Percentiles rank a stretch among this genome's conserved stretches.
phyloP scores from a whole-genome alignment of 2,797 vertebrate species.

The Aulostomus chinensis region DNA sequence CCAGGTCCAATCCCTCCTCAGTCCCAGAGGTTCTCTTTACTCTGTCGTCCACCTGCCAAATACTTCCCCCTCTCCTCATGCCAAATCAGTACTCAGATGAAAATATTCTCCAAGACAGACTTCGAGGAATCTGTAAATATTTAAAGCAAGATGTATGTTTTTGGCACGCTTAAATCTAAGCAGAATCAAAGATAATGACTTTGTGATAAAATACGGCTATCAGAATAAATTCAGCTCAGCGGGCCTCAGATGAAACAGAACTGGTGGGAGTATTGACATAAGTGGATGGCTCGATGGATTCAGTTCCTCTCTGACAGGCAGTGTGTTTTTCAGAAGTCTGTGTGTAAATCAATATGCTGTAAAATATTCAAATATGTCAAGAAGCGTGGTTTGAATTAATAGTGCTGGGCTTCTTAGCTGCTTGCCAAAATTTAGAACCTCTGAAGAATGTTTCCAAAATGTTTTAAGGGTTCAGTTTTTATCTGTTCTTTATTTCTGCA shows the following conservation, averaged over 20 bases:
- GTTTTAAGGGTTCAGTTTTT: slow-evolving; percentile 28
- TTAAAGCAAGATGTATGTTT: slow-evolving; percentile 24
- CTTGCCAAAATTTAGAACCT: too few species aligned
- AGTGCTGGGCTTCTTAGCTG: background rate
- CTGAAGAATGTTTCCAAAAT: slow-evolving; percentile 15
- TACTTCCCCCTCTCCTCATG: background rate
- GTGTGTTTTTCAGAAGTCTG: slow-evolving; percentile 22
- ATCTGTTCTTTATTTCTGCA: slow-evolving; percentile 1
- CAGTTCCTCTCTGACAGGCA: slow-evolving; percentile 22
- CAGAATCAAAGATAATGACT: slow-evolving; percentile 6
- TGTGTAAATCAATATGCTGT: slow-evolving; percentile 34
- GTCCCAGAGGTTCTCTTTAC: slow-evolving; percentile 25
- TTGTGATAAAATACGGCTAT: slow-evolving; percentile 18
- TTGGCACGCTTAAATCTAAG: slow-evolving; percentile 23
- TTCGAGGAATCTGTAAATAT: slow-evolving; percentile 38
- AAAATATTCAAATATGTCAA: slow-evolving; percentile 37
- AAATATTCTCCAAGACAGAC: slow-evolving; percentile 36
- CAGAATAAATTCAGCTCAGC: slow-evolving; percentile 33
- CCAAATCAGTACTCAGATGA: slow-evolving; percentile 25
- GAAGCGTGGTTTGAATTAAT: slow-evolving; percentile 13
- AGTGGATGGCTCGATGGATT: too few species aligned
- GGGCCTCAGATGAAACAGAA: slow-evolving; percentile 33
- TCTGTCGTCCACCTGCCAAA: slow-evolving; percentile 35
- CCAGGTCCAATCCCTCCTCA: slow-evolving; percentile 5
- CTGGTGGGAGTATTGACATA: slow-evolving; percentile 45